Evolutionary conservation across 2,797 vertebrate genomes (phyloP).

Genomic region (Falco cherrug): DNA sequence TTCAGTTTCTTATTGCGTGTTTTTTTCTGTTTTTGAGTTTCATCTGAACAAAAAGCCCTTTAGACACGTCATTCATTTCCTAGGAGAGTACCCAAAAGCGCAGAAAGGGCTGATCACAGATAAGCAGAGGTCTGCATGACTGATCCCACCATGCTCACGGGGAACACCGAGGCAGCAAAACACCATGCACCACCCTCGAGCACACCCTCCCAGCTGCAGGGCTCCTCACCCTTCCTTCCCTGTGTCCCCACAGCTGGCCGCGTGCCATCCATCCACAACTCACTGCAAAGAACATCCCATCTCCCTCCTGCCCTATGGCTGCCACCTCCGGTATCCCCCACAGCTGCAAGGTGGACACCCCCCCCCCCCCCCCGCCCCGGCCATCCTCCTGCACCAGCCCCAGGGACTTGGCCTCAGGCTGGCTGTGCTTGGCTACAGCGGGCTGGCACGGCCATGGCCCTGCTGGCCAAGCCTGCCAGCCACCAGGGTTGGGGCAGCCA

Average conservation of each 20-base stretch:
- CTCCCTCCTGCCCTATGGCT: neutral
- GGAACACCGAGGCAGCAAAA: neutral
- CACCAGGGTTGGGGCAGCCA: neutral
- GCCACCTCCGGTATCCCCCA: neutral
- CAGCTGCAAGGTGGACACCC: neutral
- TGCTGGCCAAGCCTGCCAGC: neutral
- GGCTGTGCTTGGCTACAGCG: neutral
- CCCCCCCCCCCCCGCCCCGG: no score
- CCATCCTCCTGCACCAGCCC: neutral
- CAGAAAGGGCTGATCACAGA: neutral
- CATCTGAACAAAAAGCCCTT: neutral
- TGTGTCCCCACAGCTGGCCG: fast-evolving
- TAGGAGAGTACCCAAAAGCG: neutral
- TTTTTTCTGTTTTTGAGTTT: neutral
- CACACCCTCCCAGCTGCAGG: neutral
- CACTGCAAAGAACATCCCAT: neutral
- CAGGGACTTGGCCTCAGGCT: neutral
- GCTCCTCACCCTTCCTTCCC: neutral
- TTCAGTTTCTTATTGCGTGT: fast-evolving
- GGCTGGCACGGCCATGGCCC: neutral
- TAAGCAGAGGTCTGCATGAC: neutral
- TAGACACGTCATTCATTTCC: neutral
- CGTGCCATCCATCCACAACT: neutral
- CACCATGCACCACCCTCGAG: fast-evolving
- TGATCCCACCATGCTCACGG: neutral